Percentiles rank a stretch among this genome's conserved stretches.
Conservation (phyloP, 23 tunicate genomes). For the Clavelina lepadiformis region DNA sequence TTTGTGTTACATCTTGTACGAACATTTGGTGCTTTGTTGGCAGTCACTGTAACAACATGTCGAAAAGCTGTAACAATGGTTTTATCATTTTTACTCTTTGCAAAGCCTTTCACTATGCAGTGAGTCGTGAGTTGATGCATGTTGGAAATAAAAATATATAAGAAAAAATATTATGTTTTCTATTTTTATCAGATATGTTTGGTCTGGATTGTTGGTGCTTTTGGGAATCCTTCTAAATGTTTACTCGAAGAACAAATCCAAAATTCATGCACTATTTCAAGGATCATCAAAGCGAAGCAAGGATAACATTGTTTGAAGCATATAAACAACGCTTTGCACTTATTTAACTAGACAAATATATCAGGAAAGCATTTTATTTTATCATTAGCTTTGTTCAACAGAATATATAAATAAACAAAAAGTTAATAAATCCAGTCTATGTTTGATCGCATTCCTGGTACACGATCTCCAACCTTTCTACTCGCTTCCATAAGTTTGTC, state of each 20-base stretch:
- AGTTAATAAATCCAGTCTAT: neutral
- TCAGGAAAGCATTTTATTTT: too few species aligned
- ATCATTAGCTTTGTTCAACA: too few species aligned
- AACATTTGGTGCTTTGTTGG: constrained; percentile 74
- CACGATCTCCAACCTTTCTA: constrained; percentile 3
- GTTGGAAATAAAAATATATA: too few species aligned
- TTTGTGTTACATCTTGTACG: constrained; percentile 72
- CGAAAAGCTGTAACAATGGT: constrained; percentile 75
- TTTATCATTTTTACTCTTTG: constrained; percentile 57
- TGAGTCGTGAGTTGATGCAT: constrained; percentile 10
- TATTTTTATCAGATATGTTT: constrained; percentile 44
- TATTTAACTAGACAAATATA: too few species aligned
- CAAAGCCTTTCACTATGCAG: constrained; percentile 67
- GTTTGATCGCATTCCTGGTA: neutral
- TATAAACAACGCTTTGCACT: too few species aligned
- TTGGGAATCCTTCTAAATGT: constrained; percentile 53
- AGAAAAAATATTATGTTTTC: too few species aligned
- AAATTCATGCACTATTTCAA: constrained; percentile 13
- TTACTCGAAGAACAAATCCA: constrained; percentile 45
- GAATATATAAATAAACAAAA: too few species aligned
- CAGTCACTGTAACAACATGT: constrained; percentile 84
- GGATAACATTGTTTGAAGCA: too few species aligned
- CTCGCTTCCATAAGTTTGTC: neutral
- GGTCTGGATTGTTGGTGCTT: constrained; percentile 54
- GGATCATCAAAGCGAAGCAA: too few species aligned